Percentiles rank a stretch among this genome's conserved stretches.
These are phyloP conservation scores for Acronicta aceris DNA, from an alignment of 2,888 invertebrate species.

Conservation along the genomic window DNA sequence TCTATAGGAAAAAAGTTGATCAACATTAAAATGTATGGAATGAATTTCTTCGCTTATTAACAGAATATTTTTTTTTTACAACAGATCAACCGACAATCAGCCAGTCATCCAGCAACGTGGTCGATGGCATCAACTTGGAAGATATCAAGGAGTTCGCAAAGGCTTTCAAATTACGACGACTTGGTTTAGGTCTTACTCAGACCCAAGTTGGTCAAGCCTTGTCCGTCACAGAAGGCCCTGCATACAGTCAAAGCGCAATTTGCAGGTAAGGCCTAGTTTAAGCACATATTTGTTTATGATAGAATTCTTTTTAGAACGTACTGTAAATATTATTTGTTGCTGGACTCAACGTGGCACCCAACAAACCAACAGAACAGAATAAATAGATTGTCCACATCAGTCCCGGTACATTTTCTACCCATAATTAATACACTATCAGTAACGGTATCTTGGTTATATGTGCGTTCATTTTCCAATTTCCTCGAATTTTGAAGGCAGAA, in stretches of 20 bases:
- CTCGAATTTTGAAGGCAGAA: constrained; percentile 10
- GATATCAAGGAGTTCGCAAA: constrained; percentile 99
- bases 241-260: constrained; percentile 99
- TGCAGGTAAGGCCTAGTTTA: constrained; percentile 93
- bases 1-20: neutral
- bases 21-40: too few species aligned
- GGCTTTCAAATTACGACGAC: constrained; percentile 97
- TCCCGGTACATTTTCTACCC: constrained; percentile 39
- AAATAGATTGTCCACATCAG: constrained; percentile 42
- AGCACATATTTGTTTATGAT: constrained; percentile 11
- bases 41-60: constrained; percentile 6
- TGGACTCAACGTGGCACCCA: constrained; percentile 44
- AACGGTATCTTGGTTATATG: constrained; percentile 28
- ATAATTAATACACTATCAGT: constrained; percentile 42
- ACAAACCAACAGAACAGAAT: too few species aligned
- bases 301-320: constrained; percentile 25
- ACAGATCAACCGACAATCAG: constrained; percentile 97
- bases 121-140: constrained; percentile 98
- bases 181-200: constrained; percentile 98
- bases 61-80: constrained; percentile 53
- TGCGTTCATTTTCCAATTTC: constrained; percentile 24
- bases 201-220: constrained; percentile 99
- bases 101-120: constrained; percentile 97
- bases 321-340: constrained; percentile 29
- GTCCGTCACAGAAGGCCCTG: constrained; percentile 98